Evolutionary conservation across 2,888 invertebrate species (phyloP).

Genomic region (Caenorhabditis sulstoni): DNA sequence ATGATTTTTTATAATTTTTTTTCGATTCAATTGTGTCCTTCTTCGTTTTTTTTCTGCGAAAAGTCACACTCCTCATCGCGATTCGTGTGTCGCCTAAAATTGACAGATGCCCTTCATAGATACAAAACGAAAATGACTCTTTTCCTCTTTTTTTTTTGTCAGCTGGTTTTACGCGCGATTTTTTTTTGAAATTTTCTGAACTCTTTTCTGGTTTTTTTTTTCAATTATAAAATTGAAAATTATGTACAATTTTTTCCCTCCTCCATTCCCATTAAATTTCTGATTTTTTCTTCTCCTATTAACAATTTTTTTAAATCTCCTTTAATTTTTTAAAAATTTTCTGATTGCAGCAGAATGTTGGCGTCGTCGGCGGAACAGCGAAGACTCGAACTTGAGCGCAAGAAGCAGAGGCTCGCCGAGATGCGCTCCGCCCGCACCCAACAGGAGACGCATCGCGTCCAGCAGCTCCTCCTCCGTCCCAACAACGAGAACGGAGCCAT

Average conservation of each 20-base stretch:
- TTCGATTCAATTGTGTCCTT: too few relatives aligned
- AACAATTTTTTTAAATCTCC: not conserved
- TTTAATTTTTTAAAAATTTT: not conserved
- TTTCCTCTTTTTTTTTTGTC: slow-evolving; percentile 4
- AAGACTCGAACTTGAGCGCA: slow-evolving; percentile 69
- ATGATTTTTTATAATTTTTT: too few relatives aligned
- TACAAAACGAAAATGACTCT: too few relatives aligned
- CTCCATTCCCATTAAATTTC: too few relatives aligned
- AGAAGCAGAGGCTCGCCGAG: slow-evolving; percentile 72
- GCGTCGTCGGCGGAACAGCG: slow-evolving; percentile 34
- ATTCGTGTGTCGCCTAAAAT: slow-evolving; percentile 7
- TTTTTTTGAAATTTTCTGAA: slow-evolving; percentile 18
- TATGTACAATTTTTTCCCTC: too few relatives aligned
- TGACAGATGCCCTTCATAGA: slow-evolving; percentile 34
- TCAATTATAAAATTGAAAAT: too few relatives aligned
- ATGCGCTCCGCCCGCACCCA: slow-evolving; percentile 53
- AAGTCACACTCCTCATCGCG: not conserved
- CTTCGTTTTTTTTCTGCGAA: not conserved
- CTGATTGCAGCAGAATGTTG: slow-evolving; percentile 21
- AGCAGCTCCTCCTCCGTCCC: slow-evolving; percentile 53
- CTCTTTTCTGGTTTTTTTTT: too few relatives aligned
- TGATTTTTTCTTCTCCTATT: too few relatives aligned
- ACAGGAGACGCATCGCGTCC: slow-evolving; percentile 47
- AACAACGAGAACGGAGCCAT: slow-evolving; percentile 27
- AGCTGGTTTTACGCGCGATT: not conserved